Evolutionary conservation across 2,888 invertebrate genomes (phyloP), one percentile per base, ranked within the genome.

Genomic region (Nomada lathburiana): DNA sequence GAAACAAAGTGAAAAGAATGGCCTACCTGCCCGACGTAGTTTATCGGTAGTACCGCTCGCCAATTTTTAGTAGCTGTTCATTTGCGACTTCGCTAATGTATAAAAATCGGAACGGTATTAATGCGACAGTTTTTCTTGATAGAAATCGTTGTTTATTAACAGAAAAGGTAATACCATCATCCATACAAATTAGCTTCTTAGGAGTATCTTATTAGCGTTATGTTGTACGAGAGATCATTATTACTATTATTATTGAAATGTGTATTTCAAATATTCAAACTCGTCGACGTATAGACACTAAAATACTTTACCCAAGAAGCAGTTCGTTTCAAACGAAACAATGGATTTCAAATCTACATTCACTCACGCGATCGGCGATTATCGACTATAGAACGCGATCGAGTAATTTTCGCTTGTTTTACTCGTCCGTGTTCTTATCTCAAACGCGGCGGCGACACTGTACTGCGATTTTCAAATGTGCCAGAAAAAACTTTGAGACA

Each of bases 81-180:
- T 36, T 36, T 36, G 7, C 36, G 36, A 36, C 36, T 36, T 36
- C 1, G 7, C 36, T 36, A 36, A 36, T 36, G 36, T 36, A 36
- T 36, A 36, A 36, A 36, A 9, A 36, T 26, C 36, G 36, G 9
- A 36, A 36, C 36, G 36, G 36, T 26, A 1, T 36, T 36, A 5
- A 36, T 7, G 7, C 0, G 36, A 7, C 36, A 36, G 7, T 36
- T 36, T 36, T 36, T 36, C 36, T 36, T 36, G 36, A 36, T 92
- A 92, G 91, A 92, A 90, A 90, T 84, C 82, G 79, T 47, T 47
- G 47, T 92, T 91, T 90, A 92, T 92, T 91, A 91, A 92, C 89
- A 90, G 86, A 82, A 84, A 86, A 13, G 20, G 13, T 86, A 89
- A 89, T 91, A 90, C 88, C 88, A 86, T 87, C 85, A 82, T 89